phyloP scores from a whole-genome alignment of 2,113 vertebrate species.

The Zosterops pallidus region DNA sequence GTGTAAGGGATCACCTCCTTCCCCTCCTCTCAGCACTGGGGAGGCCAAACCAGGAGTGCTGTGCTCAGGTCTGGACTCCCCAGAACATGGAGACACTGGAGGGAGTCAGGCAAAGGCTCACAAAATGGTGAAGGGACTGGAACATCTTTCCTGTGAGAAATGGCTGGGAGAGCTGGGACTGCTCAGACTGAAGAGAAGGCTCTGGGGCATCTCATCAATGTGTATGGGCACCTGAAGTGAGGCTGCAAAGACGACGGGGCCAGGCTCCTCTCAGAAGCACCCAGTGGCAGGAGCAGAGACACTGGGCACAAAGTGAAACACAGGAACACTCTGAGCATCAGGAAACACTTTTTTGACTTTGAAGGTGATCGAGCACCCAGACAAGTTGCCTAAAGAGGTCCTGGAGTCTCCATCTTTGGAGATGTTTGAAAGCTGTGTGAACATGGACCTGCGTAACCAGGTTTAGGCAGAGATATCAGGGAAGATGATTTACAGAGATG shows the following conservation, averaged over 20 bases:
- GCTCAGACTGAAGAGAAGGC: background rate
- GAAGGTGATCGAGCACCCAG: fast-evolving
- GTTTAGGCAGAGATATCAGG: background rate
- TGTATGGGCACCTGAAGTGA: background rate
- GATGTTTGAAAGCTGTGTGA: background rate
- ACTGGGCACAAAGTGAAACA: background rate
- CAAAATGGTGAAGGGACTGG: background rate
- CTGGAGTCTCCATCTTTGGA: background rate
- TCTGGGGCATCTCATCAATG: background rate
- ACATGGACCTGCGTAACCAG: background rate
- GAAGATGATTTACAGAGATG: background rate
- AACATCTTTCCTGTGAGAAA: background rate
- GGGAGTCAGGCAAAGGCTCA: background rate
- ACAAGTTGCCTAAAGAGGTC: background rate
- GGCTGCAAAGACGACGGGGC: fast-evolving
- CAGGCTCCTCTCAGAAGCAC: background rate
- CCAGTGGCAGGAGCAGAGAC: background rate
- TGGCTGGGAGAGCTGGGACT: background rate
- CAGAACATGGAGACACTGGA: background rate
- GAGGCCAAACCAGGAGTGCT: background rate
- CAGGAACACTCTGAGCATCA: background rate
- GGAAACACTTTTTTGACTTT: background rate
- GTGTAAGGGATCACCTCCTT: background rate
- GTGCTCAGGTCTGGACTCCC: background rate
- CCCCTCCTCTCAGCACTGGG: background rate